Evolutionary conservation across 2,888 invertebrate genomes (phyloP), one percentile per base, ranked within the genome.

Genomic region (Drepanosiphum platanoidis): DNA sequence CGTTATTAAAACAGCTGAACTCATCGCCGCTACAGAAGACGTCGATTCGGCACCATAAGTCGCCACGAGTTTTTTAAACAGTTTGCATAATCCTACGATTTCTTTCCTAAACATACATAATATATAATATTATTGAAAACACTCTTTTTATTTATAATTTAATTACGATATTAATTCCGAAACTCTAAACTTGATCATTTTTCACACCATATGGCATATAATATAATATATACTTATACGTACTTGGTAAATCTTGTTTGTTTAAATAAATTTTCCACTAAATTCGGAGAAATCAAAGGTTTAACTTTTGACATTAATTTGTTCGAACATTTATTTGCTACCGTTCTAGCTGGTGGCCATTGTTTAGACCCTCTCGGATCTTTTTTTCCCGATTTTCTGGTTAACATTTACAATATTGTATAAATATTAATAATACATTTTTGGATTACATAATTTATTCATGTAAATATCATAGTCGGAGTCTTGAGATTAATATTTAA

Each of bases 221-320:
- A n/a, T n/a, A n/a, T n/a, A n/a, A n/a, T n/a, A n/a, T n/a, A n/a
- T n/a, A n/a, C n/a, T n/a, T n/a, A n/a, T n/a, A n/a, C n/a, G 34
- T 74, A 83, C 83, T 84, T 84, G 2, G 84, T 68, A 68, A 84
- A 84, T 30, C 84, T 52, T 30, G 84, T 84, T 66, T 84, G 84
- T 52, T 84, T 84, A 5, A 75, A 68, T 68, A 84, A 52, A 75
- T 84, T 75, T 1, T 84, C 84, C 22, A 84, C 68, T 5, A 84
- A 75, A 68, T 84, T 84, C n/a, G 66, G 75, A 11, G 84, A 52
- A 1, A 75, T 39, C 30, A 34, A 8, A 2, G 68, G 34, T 39
- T 84, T 84, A 0, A 84, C 75, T 68, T 84, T 84, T 68, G 84
- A 46, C 84, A 84, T 84, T 66, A 30, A 39, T 30, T 75, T 84